A percentile compares a stretch with the other conserved stretches of the same genome.
Evolutionary conservation across 2,888 invertebrate species (phyloP).

Genomic region (Thecophora atra): DNA sequence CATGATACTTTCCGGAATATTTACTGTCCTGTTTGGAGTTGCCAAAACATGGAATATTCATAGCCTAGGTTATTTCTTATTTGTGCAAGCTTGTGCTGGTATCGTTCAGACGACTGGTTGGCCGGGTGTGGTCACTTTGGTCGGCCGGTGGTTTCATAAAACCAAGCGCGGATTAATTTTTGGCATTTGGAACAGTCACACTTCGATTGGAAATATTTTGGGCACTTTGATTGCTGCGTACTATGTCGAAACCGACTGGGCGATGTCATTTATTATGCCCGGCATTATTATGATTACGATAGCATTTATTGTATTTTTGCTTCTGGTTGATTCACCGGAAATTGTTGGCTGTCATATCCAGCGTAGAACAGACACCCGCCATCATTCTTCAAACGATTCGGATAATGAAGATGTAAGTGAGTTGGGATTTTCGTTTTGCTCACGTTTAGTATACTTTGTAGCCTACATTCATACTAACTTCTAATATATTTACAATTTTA

Average conservation of each 20-base stretch:
- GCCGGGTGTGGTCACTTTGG: conserved; percentile 92
- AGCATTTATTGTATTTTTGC: conserved; percentile 81
- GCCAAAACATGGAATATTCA: conserved; percentile 85
- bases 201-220: conserved; percentile 93
- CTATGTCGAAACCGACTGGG: conserved; percentile 90
- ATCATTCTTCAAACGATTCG: conserved; percentile 59
- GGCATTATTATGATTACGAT: conserved; percentile 80
- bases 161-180: conserved; percentile 90
- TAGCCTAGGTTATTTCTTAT: conserved; percentile 80
- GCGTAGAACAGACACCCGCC: conserved; percentile 43
- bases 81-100: conserved; percentile 88
- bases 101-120: conserved; percentile 91
- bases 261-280: conserved; percentile 90
- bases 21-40: conserved; percentile 89
- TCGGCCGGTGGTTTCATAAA: conserved; percentile 98
- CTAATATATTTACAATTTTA: conserved; percentile 21
- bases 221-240: conserved; percentile 87
- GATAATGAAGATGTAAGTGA: conserved; percentile 68
- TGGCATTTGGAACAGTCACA: conserved; percentile 97
- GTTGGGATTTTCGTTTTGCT: conserved; percentile 33
- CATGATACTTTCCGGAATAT: conserved; percentile 87
- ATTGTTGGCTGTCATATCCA: conserved; percentile 71
- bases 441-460: not conserved
- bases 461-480: not conserved
- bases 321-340: conserved; percentile 84